A percentile compares a stretch with the other conserved stretches of the same genome.
Evolutionary conservation across 2,797 vertebrate genomes (phyloP).

Genomic region (Potorous gilbertii): DNA sequence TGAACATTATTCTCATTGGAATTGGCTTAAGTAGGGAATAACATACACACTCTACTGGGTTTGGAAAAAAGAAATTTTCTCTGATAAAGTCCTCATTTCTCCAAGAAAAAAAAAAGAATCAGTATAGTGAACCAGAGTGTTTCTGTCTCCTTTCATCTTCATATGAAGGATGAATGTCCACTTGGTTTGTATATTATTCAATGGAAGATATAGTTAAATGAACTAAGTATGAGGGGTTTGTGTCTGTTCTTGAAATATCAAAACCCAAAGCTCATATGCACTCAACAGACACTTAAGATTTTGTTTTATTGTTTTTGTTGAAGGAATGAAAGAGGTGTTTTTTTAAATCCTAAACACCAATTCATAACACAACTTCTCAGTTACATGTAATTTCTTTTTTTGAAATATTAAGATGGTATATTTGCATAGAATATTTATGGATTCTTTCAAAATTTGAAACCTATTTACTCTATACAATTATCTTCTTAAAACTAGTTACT

Average conservation of each 20-base stretch:
- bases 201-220: not conserved
- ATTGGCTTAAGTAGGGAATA: no score
- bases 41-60: no score
- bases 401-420: not conserved
- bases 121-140: not conserved
- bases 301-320: not conserved
- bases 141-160: not conserved
- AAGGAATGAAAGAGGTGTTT: not conserved
- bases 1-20: no score
- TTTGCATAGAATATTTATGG: not conserved
- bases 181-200: not conserved
- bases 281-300: not conserved
- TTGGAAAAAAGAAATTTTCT: no score
- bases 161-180: not conserved
- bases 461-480: not conserved
- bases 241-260: not conserved
- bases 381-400: not conserved
- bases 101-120: not conserved
- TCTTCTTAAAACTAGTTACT: not conserved
- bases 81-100: no score
- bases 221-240: not conserved
- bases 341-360: not conserved
- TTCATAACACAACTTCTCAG: not conserved
- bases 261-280: not conserved
- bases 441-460: not conserved